A percentile compares a stretch with the other conserved stretches of the same genome.
phyloP scores from a whole-genome alignment of 2,888 invertebrate genomes.

The Timandra comae region DNA sequence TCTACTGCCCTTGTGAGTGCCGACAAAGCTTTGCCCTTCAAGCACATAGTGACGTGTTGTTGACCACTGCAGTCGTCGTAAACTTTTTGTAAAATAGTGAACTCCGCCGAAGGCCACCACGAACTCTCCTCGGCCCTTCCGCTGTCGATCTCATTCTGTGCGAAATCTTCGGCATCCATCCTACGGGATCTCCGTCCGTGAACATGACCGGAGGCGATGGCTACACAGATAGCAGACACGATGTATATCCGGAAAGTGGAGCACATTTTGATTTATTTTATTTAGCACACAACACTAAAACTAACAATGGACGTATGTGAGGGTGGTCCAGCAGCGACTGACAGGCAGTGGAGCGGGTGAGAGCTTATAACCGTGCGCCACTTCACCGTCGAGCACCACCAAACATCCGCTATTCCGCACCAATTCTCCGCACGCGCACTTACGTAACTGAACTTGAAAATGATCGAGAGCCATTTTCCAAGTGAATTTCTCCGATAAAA shows the following conservation, averaged over 20 bases:
- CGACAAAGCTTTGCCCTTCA: constrained; percentile 78
- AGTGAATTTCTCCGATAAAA: constrained; percentile 77
- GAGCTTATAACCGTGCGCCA: constrained; percentile 72
- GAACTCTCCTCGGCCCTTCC: constrained; percentile 67
- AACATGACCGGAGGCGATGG: constrained; percentile 55
- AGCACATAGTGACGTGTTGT: constrained; percentile 76
- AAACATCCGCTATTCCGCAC: constrained; percentile 78
- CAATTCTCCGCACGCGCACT: constrained; percentile 74
- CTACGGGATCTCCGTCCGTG: constrained; percentile 66
- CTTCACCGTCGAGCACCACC: constrained; percentile 69
- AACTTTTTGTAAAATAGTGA: constrained; percentile 76
- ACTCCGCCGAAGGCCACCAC: constrained; percentile 77
- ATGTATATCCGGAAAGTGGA: constrained; percentile 66
- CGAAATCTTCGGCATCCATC: constrained; percentile 59
- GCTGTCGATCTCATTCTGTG: constrained; percentile 69
- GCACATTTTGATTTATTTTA: constrained; percentile 55
- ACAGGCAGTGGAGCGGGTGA: constrained; percentile 55
- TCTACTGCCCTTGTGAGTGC: constrained; percentile 78
- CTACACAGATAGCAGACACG: constrained; percentile 62
- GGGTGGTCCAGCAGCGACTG: constrained; percentile 69
- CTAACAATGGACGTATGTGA: constrained; percentile 57
- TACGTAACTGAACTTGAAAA: constrained; percentile 78
- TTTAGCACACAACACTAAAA: constrained; percentile 63
- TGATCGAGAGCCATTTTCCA: constrained; percentile 75
- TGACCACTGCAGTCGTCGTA: constrained; percentile 80